Evolutionary conservation across 2,113 vertebrate genomes (phyloP).

Genomic region (Calyptommatus sinebrachiatus): DNA sequence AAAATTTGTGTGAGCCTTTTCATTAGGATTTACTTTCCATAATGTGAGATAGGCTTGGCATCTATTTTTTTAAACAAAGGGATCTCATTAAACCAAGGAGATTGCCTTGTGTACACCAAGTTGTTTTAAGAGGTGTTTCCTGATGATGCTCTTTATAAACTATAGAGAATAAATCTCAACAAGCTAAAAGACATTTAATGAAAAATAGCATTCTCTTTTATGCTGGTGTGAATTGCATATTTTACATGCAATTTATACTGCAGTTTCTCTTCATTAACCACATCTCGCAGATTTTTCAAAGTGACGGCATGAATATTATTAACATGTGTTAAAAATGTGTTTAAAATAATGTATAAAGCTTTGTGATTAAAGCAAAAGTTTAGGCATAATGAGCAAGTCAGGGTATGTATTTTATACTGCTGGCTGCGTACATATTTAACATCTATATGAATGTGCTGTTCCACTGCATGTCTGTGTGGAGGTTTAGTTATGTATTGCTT

Average conservation of each 20-base stretch:
- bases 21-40: constrained; percentile 69
- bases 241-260: constrained; percentile 75
- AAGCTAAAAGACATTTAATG: constrained; percentile 71
- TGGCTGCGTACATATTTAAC: constrained; percentile 28
- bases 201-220: constrained; percentile 64
- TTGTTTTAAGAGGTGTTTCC: constrained; percentile 66
- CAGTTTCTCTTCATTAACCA: constrained; percentile 78
- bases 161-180: constrained; percentile 71
- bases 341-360: constrained; percentile 69
- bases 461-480: constrained; percentile 26
- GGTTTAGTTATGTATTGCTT: constrained; percentile 45
- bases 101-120: constrained; percentile 66
- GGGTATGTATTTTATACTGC: constrained; percentile 49
- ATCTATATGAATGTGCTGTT: constrained; percentile 37
- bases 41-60: constrained; percentile 62
- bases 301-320: constrained; percentile 71
- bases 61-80: constrained; percentile 66
- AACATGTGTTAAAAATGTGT: constrained; percentile 74
- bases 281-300: constrained; percentile 72
- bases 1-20: constrained; percentile 54
- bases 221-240: constrained; percentile 66
- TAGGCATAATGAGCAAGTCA: constrained; percentile 55
- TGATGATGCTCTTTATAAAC: constrained; percentile 69
- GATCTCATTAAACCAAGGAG: constrained; percentile 73
- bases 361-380: constrained; percentile 66